phyloP scores from a whole-genome alignment of 1,140 invertebrate genomes.

The Dreissena rostriformis region DNA sequence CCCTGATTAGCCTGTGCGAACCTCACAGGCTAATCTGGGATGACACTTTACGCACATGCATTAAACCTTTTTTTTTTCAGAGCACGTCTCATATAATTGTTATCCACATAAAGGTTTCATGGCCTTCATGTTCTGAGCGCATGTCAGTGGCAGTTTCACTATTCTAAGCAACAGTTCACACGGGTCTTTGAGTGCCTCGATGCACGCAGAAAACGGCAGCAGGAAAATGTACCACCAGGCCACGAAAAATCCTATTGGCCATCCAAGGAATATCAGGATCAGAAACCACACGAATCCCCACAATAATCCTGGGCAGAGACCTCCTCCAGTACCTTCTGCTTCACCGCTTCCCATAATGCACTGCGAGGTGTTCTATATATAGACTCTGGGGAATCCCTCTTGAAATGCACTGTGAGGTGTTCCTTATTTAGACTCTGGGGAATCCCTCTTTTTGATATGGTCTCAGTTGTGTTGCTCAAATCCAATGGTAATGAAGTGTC shows the following conservation, averaged over 20 bases:
- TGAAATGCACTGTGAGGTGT: too few species aligned
- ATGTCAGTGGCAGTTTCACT: constrained; percentile 73
- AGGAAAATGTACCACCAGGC: constrained; percentile 77
- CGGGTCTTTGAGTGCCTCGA: constrained; percentile 72
- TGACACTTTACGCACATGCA: too few species aligned
- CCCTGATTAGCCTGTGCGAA: too few species aligned
- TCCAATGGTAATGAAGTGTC: too few species aligned
- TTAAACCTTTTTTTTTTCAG: too few species aligned
- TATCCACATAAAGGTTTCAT: constrained; percentile 75
- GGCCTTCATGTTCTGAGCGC: constrained; percentile 77
- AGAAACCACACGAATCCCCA: constrained; percentile 79
- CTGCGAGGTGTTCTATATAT: too few species aligned
- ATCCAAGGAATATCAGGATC: constrained; percentile 75
- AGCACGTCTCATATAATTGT: too few species aligned
- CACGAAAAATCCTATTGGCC: constrained; percentile 76
- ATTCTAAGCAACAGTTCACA: constrained; percentile 73
- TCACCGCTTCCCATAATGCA: constrained; percentile 57
- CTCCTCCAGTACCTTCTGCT: constrained; percentile 48
- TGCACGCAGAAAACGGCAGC: constrained; percentile 76
- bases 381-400: too few species aligned
- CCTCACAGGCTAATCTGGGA: too few species aligned
- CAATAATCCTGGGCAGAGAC: constrained; percentile 72
- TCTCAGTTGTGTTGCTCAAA: too few species aligned
- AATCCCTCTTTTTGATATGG: too few species aligned
- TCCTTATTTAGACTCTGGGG: too few species aligned